Percentiles rank a stretch among this genome's conserved stretches.
These are phyloP conservation scores for Osmoderma eremita DNA, from an alignment of 2,888 invertebrate species.

Conservation along the genomic window DNA sequence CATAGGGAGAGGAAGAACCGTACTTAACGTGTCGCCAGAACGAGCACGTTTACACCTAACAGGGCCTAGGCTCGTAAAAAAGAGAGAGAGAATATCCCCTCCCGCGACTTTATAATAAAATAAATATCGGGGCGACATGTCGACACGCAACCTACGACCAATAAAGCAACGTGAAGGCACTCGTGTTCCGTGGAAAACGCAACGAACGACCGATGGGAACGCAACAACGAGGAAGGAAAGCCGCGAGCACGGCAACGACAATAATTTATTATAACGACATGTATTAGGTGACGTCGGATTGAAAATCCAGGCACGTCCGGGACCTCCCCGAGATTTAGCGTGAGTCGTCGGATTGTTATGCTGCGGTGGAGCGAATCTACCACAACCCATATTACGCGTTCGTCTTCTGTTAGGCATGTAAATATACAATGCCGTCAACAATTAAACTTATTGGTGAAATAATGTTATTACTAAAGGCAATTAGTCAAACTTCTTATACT, in stretches of 20 bases:
- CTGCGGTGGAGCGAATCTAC: neutral
- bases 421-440: no score
- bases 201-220: slow-evolving; percentile 4
- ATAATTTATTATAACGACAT: slow-evolving; percentile 35
- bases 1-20: no score
- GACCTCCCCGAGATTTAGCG: slow-evolving; percentile 5
- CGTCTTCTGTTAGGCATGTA: no score
- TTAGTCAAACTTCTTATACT: no score
- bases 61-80: neutral
- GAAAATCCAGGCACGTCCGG: slow-evolving; percentile 26
- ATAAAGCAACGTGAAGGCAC: neutral
- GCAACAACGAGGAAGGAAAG: neutral
- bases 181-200: neutral
- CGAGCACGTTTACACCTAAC: slow-evolving; percentile 9
- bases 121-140: slow-evolving; percentile 11
- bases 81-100: neutral
- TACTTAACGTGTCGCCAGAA: slow-evolving; percentile 15
- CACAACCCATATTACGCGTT: no score
- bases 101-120: slow-evolving; percentile 21
- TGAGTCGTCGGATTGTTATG: slow-evolving; percentile 6
- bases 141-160: slow-evolving; percentile 6
- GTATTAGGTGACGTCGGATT: slow-evolving; percentile 30
- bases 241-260: no score
- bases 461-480: no score
- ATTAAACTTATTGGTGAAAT: no score